These are phyloP conservation scores for Oegoconia quadripuncta DNA, from an alignment of 2,888 invertebrate genomes.

Conservation along the genomic window DNA sequence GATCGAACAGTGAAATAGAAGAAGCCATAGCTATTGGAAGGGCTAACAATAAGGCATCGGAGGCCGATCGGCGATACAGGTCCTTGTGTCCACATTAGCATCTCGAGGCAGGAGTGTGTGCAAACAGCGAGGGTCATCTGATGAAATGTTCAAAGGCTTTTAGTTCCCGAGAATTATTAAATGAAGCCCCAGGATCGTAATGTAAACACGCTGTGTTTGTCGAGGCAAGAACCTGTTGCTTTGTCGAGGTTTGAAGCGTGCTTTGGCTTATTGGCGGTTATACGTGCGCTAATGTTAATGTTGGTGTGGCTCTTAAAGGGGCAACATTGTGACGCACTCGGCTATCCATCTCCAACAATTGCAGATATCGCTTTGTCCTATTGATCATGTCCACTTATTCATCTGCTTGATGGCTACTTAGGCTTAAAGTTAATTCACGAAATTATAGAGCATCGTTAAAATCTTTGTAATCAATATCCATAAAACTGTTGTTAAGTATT, in stretches of 20 bases:
- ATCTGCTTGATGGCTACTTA: slow-evolving; percentile 24
- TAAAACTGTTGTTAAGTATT: background rate
- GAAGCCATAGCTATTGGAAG: slow-evolving; percentile 59
- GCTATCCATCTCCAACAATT: slow-evolving; percentile 19
- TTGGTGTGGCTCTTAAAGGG: slow-evolving; percentile 54
- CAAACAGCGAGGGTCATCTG: slow-evolving; percentile 78
- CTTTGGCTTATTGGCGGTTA: slow-evolving; percentile 74
- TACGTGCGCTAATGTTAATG: slow-evolving; percentile 73
- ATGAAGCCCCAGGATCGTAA: slow-evolving; percentile 78
- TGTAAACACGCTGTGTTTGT: slow-evolving; percentile 74
- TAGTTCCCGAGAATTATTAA: slow-evolving; percentile 80
- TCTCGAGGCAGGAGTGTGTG: slow-evolving; percentile 75
- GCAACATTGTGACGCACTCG: slow-evolving; percentile 61
- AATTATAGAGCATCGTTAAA: background rate
- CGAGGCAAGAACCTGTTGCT: slow-evolving; percentile 74
- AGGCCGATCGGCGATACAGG: slow-evolving; percentile 76
- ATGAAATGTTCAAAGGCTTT: slow-evolving; percentile 80
- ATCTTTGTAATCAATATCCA: background rate
- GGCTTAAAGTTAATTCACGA: background rate
- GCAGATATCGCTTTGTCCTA: slow-evolving; percentile 26
- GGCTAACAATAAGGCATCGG: slow-evolving; percentile 70
- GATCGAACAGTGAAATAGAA: slow-evolving; percentile 69
- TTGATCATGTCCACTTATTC: slow-evolving; percentile 37
- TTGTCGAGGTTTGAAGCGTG: slow-evolving; percentile 72
- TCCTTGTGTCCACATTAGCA: slow-evolving; percentile 79